Evolutionary conservation across 2,888 invertebrate species (phyloP).

Genomic region (Calliphora vomitoria): DNA sequence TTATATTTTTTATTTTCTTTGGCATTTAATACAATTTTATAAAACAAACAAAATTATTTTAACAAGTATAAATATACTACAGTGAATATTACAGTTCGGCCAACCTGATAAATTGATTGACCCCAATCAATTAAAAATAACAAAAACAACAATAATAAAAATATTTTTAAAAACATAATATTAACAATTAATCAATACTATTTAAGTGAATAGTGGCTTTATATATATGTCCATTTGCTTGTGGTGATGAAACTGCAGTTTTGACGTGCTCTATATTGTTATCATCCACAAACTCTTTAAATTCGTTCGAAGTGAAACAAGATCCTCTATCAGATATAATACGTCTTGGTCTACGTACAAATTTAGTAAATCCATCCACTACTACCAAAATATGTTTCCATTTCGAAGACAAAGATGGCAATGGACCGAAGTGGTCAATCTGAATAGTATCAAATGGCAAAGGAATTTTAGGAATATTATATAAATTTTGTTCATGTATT

Average conservation of each 20-base stretch:
- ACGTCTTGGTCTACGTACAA: neutral
- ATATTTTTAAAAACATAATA: too few relatives aligned
- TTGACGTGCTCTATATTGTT: conserved; percentile 21
- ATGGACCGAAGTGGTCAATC: conserved; percentile 17
- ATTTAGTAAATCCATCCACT: conserved; percentile 13
- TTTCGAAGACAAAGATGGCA: conserved; percentile 12
- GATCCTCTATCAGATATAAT: conserved; percentile 5
- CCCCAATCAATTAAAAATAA: too few relatives aligned
- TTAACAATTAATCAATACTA: too few relatives aligned
- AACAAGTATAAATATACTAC: too few relatives aligned
- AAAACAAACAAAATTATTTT: too few relatives aligned
- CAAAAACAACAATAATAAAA: too few relatives aligned
- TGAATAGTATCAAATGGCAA: conserved; percentile 14
- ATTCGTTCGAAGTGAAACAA: conserved; percentile 14
- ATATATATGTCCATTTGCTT: neutral
- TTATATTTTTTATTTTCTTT: too few relatives aligned
- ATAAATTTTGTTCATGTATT: conserved; percentile 23
- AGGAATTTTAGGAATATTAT: conserved; percentile 8
- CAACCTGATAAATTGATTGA: too few relatives aligned
- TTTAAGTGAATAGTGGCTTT: too few relatives aligned
- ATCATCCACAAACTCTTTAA: neutral
- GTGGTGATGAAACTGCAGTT: neutral
- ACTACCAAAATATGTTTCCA: conserved; percentile 2
- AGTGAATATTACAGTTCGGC: too few relatives aligned
- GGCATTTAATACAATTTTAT: too few relatives aligned